Evolutionary conservation across 2,113 vertebrate species (phyloP), one percentile per base, ranked within the genome.

Genomic region (Datnioides undecimradiatus): DNA sequence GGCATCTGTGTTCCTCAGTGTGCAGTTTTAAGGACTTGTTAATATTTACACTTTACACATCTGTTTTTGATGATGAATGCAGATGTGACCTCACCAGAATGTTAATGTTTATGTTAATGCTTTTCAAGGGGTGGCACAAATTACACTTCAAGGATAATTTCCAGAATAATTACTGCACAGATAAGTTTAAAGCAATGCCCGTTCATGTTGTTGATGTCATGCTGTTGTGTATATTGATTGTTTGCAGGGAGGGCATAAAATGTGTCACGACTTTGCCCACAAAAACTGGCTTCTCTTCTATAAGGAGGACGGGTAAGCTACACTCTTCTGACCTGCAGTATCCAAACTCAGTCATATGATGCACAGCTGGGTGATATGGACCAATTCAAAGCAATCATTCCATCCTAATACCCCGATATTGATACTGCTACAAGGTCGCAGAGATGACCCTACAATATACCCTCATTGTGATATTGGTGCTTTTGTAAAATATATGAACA

Each of bases 211-310:
- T 38, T 41, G 8, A 66, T 17, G 6, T n/a, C n/a, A n/a, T n/a
- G n/a, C n/a, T 41, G 11, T 33, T 29, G 27, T 80, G 5, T 80
- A 3, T 31, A 45, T n/a, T 31, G 19, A 27, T 73, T 73, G 31
- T 83, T 34, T 91, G 71, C 89, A 94, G 90, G 76, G 95, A 91
- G 91, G 80, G 12, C 92, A 96, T 65, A 98, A 96, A 95, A 98
- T 99, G 97, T 98, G 97, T 90, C 93, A 92, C 25, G 97, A 99
- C 82, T 99, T 99, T 92, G 93, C 97, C n/a, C 95, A 98, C 78
- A 97, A 98, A 91, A 99, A 99, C 92, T 99, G 98, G 97, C 94
- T 99, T 41, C 95, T 98, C 31, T 98, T 99, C 94, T 98, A 97
- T 92, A 96, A 95, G 92, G 96, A 97, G 89, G 84, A 94, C 17